Evolutionary conservation across 2,888 invertebrate genomes (phyloP).

Genomic region (Heliconius erato): DNA sequence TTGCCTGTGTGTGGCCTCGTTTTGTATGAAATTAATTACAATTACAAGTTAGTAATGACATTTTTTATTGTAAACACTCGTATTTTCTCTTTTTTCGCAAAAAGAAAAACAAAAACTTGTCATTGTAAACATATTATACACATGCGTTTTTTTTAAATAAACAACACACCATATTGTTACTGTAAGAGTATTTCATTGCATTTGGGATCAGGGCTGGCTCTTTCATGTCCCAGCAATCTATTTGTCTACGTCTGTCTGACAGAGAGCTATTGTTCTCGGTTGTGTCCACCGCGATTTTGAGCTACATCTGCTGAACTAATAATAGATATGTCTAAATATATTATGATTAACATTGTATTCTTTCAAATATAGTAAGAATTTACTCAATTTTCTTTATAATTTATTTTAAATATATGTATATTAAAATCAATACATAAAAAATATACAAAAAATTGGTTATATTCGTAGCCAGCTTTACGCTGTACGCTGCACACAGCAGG

Average conservation of each 20-base stretch:
- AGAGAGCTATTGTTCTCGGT: slow-evolving; percentile 75
- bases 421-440: background rate
- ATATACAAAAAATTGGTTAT: background rate
- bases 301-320: slow-evolving; percentile 67
- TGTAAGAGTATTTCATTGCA: slow-evolving; percentile 46
- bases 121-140: no score
- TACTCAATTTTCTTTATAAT: no score
- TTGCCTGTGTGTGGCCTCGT: no score
- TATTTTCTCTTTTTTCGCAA: no score
- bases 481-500: no score
- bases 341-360: background rate
- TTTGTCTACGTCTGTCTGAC: slow-evolving; percentile 77
- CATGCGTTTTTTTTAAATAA: no score
- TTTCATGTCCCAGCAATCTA: slow-evolving; percentile 61
- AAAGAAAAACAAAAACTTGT: no score
- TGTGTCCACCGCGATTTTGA: slow-evolving; percentile 76
- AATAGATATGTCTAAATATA: slow-evolving; percentile 62
- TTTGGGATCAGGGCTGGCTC: slow-evolving; percentile 54
- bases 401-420: no score
- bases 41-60: no score
- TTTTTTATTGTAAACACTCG: no score
- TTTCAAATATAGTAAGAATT: background rate
- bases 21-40: no score
- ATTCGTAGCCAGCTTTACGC: no score
- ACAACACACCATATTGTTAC: slow-evolving; percentile 35